phyloP scores from a whole-genome alignment of 1,140 invertebrate genomes.

The Monochamus saltuarius region DNA sequence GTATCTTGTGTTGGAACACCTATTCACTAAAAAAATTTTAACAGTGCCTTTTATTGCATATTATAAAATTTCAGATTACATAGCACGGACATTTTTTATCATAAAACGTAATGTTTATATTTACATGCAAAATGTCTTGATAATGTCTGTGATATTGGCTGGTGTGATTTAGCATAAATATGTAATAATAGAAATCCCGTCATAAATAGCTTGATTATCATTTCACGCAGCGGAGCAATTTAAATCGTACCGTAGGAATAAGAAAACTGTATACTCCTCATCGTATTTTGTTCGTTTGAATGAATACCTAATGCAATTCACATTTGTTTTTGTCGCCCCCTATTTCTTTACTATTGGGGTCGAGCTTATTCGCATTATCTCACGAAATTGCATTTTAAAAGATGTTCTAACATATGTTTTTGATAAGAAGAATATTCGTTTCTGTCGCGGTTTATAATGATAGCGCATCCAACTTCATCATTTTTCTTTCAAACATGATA shows the following conservation, averaged over 20 bases:
- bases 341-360: constrained; percentile 37
- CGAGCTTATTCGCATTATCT: constrained; percentile 45
- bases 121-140: constrained; percentile 11
- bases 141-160: constrained; percentile 10
- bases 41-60: too few relatives aligned
- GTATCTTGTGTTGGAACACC: too few relatives aligned
- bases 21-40: too few relatives aligned
- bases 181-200: constrained; percentile 23
- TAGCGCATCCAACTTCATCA: constrained; percentile 16
- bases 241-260: constrained; percentile 36
- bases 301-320: constrained; percentile 50
- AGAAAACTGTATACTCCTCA: constrained; percentile 35
- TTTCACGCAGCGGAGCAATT: constrained; percentile 31
- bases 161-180: constrained; percentile 8
- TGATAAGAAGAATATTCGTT: constrained; percentile 45
- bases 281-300: constrained; percentile 37
- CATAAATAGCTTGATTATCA: constrained; percentile 43
- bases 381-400: constrained; percentile 50
- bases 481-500: constrained; percentile 7
- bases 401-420: constrained; percentile 46
- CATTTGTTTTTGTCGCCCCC: constrained; percentile 50
- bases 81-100: too few relatives aligned
- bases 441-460: constrained; percentile 29
- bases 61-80: neutral
- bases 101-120: constrained; percentile 3